phyloP scores from a whole-genome alignment of 2,113 vertebrate genomes.

The Cynoglossus semilaevis region DNA sequence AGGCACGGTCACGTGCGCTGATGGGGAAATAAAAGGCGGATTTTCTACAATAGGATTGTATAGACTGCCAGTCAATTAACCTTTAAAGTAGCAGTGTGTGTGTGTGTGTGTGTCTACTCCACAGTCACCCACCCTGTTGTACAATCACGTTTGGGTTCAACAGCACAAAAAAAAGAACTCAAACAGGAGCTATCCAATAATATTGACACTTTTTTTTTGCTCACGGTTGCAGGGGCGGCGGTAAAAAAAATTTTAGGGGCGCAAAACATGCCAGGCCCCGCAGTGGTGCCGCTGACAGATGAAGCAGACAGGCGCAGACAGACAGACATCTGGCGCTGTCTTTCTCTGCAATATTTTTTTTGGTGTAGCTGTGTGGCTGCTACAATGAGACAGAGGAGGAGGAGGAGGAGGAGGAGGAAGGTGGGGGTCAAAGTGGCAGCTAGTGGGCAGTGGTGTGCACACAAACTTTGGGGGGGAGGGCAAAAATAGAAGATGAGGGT shows the following conservation, averaged over 20 bases:
- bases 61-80: slow-evolving; percentile 76
- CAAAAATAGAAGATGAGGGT: no score
- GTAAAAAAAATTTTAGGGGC: no score
- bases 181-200: slow-evolving; percentile 25
- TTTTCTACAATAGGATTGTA: slow-evolving; percentile 61
- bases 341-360: slow-evolving; percentile 51
- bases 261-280: no score
- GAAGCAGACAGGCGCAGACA: slow-evolving; percentile 8
- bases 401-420: neutral
- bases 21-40: slow-evolving; percentile 55
- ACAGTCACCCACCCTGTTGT: slow-evolving; percentile 56
- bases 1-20: slow-evolving; percentile 68
- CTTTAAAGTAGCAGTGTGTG: slow-evolving; percentile 55
- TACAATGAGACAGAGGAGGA: slow-evolving; percentile 22
- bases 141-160: slow-evolving; percentile 48
- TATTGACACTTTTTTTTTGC: no score
- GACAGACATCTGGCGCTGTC: slow-evolving; percentile 66
- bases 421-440: slow-evolving; percentile 42
- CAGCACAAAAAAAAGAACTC: neutral
- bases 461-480: no score
- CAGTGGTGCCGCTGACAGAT: neutral
- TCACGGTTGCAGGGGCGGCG: no score
- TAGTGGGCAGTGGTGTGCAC: slow-evolving; percentile 9
- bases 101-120: slow-evolving; percentile 53
- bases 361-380: slow-evolving; percentile 34